phyloP scores from a whole-genome alignment of 2,797 vertebrate genomes.

The Manis javanica region DNA sequence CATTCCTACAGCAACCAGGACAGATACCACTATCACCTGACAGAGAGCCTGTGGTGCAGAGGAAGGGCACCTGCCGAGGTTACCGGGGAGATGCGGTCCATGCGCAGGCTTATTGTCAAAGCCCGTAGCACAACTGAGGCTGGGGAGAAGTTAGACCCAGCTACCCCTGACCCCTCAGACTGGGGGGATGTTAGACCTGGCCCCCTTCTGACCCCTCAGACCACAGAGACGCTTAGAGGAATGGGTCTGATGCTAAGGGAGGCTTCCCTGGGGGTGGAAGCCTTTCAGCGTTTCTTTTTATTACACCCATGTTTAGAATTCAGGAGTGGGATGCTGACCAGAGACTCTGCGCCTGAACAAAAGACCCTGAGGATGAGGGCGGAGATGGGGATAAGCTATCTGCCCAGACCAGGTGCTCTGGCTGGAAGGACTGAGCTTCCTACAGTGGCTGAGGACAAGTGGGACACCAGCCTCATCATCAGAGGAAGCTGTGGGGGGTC shows the following conservation, averaged over 20 bases:
- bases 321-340: not conserved
- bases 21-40: not conserved
- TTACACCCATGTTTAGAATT: not conserved
- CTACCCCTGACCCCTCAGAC: not conserved
- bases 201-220: not conserved
- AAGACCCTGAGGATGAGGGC: constrained; percentile 30
- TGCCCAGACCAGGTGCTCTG: not conserved
- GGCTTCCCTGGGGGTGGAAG: not conserved
- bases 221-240: not conserved
- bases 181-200: no score
- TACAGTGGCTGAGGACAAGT: constrained; percentile 37
- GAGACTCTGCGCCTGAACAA: not conserved
- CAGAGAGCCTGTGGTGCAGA: not conserved
- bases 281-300: not conserved
- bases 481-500: not conserved
- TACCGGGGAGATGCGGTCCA: not conserved
- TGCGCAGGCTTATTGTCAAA: not conserved
- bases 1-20: not conserved
- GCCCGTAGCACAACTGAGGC: not conserved
- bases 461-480: constrained; percentile 34
- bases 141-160: no score
- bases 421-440: constrained; percentile 48
- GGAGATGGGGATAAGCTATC: not conserved
- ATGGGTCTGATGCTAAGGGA: not conserved
- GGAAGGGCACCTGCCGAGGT: not conserved